Evolutionary conservation across 2,113 vertebrate genomes (phyloP).

Genomic region (Clinocottus analis): DNA sequence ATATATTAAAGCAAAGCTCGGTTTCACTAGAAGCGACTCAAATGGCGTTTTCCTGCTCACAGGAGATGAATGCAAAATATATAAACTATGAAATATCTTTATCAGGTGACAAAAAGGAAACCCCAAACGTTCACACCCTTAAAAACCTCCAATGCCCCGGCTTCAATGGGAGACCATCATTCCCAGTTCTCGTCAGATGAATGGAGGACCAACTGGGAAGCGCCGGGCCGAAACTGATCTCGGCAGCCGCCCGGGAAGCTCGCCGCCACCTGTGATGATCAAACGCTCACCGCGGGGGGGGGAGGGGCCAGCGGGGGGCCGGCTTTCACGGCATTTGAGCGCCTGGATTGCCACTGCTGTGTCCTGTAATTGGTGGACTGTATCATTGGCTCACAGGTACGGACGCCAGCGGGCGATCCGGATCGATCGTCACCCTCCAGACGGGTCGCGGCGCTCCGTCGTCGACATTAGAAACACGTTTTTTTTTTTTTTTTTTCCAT

Average conservation of each 20-base stretch:
- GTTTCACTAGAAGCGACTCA: no score
- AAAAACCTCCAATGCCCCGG: not conserved
- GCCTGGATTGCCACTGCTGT: not conserved
- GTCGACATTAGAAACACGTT: not conserved
- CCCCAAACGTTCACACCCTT: not conserved
- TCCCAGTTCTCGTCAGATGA: not conserved
- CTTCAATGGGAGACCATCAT: constrained; percentile 9
- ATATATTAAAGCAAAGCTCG: no score
- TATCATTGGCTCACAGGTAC: not conserved
- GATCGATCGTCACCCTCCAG: not conserved
- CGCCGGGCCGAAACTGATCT: constrained; percentile 33
- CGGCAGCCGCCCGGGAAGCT: constrained; percentile 10
- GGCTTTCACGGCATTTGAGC: constrained; percentile 1
- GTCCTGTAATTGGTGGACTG: not conserved
- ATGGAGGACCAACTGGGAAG: constrained; percentile 20
- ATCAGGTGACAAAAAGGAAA: not conserved
- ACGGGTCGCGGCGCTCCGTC: not conserved
- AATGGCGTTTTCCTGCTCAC: no score
- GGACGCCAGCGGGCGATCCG: no score
- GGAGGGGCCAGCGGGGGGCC: constrained; percentile 7
- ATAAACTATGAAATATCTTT: not conserved
- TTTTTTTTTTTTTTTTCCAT: no score
- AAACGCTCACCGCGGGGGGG: not conserved
- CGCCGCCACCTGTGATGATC: constrained; percentile 37
- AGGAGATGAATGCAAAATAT: no score